A percentile compares a stretch with the other conserved stretches of the same genome.
These are phyloP conservation scores for Palaemon carinicauda DNA, from an alignment of 1,140 invertebrate species.

Conservation along the genomic window DNA sequence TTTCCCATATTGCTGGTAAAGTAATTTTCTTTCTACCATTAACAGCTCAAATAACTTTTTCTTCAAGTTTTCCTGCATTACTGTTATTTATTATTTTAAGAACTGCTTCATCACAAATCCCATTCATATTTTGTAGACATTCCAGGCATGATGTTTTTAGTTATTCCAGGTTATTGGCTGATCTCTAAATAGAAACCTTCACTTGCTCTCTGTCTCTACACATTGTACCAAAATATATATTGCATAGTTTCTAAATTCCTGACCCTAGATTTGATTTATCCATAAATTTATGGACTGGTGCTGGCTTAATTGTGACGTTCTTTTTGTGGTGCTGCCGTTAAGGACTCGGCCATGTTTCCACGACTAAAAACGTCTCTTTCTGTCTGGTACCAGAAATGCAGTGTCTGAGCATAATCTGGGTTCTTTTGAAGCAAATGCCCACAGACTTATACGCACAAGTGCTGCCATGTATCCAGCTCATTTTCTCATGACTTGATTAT, in stretches of 20 bases:
- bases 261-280: not conserved
- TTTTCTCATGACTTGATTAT: not conserved
- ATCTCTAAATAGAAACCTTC: not conserved
- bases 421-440: not conserved
- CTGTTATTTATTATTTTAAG: not conserved
- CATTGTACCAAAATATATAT: not conserved
- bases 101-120: constrained; percentile 2
- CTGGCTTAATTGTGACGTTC: not conserved
- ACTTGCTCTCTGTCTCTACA: not conserved
- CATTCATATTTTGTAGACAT: constrained; percentile 44
- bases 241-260: not conserved
- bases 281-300: not conserved
- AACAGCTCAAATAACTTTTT: not conserved
- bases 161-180: not conserved
- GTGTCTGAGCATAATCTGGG: not conserved
- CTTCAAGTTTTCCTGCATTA: not conserved
- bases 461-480: not conserved
- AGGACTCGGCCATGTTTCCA: not conserved
- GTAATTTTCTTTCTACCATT: too few relatives aligned
- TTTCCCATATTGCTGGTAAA: too few relatives aligned
- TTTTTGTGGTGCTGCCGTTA: not conserved
- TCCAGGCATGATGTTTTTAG: not conserved
- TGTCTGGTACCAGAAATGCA: constrained; percentile 2
- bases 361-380: not conserved
- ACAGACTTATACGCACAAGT: not conserved